Conservation (phyloP, 2,113 vertebrate genomes). For the Perca flavescens region DNA sequence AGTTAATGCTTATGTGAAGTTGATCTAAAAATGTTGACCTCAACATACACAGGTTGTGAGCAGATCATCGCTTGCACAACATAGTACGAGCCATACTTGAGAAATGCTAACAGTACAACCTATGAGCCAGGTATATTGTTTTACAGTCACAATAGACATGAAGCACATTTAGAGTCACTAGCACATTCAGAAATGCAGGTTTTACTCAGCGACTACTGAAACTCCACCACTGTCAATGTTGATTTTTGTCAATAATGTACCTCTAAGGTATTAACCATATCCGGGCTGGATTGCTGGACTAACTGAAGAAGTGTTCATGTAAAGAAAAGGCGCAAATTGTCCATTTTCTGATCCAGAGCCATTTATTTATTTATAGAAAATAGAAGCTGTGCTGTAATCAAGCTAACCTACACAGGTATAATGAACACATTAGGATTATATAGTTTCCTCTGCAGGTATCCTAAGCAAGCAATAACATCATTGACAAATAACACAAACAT, state of each 20-base stretch:
- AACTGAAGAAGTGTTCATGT: neutral
- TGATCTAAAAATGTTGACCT: conserved; percentile 27
- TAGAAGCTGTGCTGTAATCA: conserved; percentile 3
- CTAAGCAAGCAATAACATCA: conserved; percentile 72
- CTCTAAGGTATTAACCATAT: neutral
- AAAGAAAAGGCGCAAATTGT: conserved; percentile 5
- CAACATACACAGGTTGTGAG: conserved; percentile 19
- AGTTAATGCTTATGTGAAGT: conserved; percentile 4
- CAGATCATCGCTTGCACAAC: conserved; percentile 44
- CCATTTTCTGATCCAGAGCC: neutral
- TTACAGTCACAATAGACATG: conserved; percentile 35
- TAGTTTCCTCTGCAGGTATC: conserved; percentile 46
- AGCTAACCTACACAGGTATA: conserved; percentile 1
- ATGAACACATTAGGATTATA: conserved; percentile 31
- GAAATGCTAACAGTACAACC: conserved; percentile 20
- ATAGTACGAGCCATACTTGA: conserved; percentile 51
- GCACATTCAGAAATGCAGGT: conserved; percentile 55
- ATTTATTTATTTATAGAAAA: neutral
- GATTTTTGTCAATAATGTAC: neutral
- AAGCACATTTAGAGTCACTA: conserved; percentile 69
- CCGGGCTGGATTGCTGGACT: neutral
- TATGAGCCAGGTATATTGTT: conserved; percentile 32
- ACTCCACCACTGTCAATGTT: neutral
- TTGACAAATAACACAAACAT: conserved; percentile 24
- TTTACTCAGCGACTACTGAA: conserved; percentile 14